Base-by-base conservation (phyloP, 1,140 invertebrate genomes). In the Drosophila takahashii region DNA sequence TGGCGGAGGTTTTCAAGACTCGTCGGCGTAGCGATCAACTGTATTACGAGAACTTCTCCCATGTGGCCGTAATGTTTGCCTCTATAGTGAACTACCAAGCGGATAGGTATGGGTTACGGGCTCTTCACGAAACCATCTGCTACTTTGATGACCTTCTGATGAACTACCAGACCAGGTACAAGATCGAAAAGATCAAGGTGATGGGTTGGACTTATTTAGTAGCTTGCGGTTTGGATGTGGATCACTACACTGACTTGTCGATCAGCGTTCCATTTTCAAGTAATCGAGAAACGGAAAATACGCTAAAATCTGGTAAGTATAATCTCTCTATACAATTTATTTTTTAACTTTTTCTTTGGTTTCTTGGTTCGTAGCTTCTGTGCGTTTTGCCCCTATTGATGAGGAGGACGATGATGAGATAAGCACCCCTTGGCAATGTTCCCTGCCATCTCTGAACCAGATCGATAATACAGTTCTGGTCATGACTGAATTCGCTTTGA, bases 181-280 rank as follows among this genome's bases (percentile, higher is more conserved):
- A 93, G 71, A 94, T 97, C 1, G 97, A 97, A 81, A 98, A 97
- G 92, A 98, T 98, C 11, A 99, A 98, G 93, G 95, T 98, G 37
- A 96, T 97, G 42, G 95, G 97, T 34, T 97, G 96, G 93, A 98
- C 97, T 0, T 98, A 98, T 79, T 98, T 98, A 97, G 97, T 96
- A n/a, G 97, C 97, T 0, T 97, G 97, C 91, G 97, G 97, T 3
- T 92, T 98, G 8, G 95, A 96, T 2, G 45, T 18, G 22, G 66
- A 78, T 0, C 45, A 69, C 7, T 34, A 47, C 13, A 36, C 57
- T 0, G 71, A 74, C 34, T 44, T 27, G 3, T 39, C 69, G 1
- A 4, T 61, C 1, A n/a, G 29, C 2, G 13, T 53, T 11, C 59
- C 59, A 1, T 5, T 15, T 10, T 41, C n/a, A 7, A 5, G 8